Base-by-base conservation (phyloP, 2,113 vertebrate species). In the Sceloporus tristichus region DNA sequence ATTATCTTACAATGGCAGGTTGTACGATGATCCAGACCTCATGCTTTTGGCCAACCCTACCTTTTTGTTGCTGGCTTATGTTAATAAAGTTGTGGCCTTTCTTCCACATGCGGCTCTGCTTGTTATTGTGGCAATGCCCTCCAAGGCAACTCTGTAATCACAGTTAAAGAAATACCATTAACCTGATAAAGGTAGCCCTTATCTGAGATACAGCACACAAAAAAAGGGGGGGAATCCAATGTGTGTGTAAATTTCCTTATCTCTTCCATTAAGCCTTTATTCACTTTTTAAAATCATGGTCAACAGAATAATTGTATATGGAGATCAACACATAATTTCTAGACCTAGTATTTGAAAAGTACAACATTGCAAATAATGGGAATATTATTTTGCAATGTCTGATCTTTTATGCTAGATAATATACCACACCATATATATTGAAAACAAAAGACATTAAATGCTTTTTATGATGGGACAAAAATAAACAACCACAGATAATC, bases 211-310 rank as follows among this genome's bases (percentile, higher is more conserved):
- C 27, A 56, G 48, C 11, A 11, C 40, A 71, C 21, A 5, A 27
- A 79, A 34, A 34, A 34, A 34, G 34, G 34, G 34, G 34, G 66
- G 2, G 13, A 85, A 77, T 25, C 14, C 40, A 48, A 66, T 78
- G 53, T 27, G 62, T n/a, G 38, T 21, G 5, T n/a, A 86, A 38
- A 78, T 78, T 66, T 78, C 75, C n/a, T 86, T 87, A 56, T 59
- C 9, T 56, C n/a, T 42, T 11, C 25, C 23, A 42, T 73, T 62
- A 62, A 42, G n/a, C 56, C 62, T 85, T 65, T 76, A 62, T 76
- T 76, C 71, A 21, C 38, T 84, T 54, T n/a, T 83, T 18, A 59
- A 66, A 71, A 71, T 54, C 42, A 84, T 56, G 29, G 29, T 56
- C 70, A 76, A 73, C 19, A 19, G 10, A 84, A 3, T 19, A 34